Percentiles rank a stretch among this genome's conserved stretches.
These are phyloP conservation scores for Pararge aegeria DNA, from an alignment of 1,140 invertebrate genomes.

Conservation along the genomic window DNA sequence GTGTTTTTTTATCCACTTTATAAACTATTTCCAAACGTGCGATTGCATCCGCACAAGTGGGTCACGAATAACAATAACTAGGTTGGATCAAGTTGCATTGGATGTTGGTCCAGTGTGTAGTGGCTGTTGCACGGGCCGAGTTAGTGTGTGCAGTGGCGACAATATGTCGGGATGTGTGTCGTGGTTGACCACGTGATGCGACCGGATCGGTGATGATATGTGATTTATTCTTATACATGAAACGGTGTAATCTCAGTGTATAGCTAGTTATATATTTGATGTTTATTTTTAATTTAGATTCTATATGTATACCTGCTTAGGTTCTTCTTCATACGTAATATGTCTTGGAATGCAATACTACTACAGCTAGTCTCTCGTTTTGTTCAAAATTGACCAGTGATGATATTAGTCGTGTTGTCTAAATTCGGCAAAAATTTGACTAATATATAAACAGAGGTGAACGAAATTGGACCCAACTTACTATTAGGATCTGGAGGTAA, in stretches of 20 bases:
- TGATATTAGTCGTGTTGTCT: constrained; percentile 33
- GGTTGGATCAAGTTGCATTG: not conserved
- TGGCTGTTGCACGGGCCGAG: constrained; percentile 40
- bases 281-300: constrained; percentile 42
- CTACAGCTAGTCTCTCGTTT: constrained; percentile 63
- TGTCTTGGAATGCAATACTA: constrained; percentile 55
- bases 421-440: not conserved
- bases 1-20: too few relatives aligned
- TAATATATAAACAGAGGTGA: constrained; percentile 4
- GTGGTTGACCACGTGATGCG: constrained; percentile 27
- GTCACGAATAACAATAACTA: too few relatives aligned
- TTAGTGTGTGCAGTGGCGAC: constrained; percentile 33
- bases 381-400: constrained; percentile 63
- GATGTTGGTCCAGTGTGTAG: constrained; percentile 11
- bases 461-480: too few relatives aligned
- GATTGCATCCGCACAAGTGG: too few relatives aligned
- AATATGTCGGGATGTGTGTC: constrained; percentile 22
- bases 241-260: constrained; percentile 63
- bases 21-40: too few relatives aligned
- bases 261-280: constrained; percentile 54
- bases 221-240: constrained; percentile 71
- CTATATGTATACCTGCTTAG: constrained; percentile 19
- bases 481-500: too few relatives aligned
- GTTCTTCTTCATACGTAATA: constrained; percentile 13
- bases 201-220: constrained; percentile 52